Evolutionary conservation across 2,797 vertebrate genomes (phyloP).

Genomic region (Falco cherrug): DNA sequence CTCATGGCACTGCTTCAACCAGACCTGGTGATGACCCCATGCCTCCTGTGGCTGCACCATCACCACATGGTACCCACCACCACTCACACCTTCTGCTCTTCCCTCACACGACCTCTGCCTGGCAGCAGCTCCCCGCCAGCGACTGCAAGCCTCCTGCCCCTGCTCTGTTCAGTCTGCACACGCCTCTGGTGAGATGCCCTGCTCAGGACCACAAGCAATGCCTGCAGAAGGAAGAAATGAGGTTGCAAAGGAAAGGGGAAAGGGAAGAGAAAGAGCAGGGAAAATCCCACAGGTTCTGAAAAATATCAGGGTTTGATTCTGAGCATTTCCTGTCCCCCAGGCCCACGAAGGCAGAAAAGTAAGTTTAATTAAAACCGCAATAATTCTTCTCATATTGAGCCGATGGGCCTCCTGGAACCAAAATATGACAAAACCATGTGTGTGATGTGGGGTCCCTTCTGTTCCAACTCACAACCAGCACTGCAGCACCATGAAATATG

Average conservation of each 20-base stretch:
- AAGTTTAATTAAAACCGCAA: slow-evolving; percentile 55
- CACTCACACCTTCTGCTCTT: not conserved
- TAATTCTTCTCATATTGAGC: not conserved
- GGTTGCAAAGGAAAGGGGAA: not conserved
- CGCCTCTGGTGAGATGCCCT: not conserved
- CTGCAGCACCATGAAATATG: accelerated
- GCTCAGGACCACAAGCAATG: not conserved
- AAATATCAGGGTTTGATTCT: not conserved
- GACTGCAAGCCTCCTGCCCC: not conserved
- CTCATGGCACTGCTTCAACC: not conserved
- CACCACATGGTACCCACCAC: not conserved
- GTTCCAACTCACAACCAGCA: not conserved
- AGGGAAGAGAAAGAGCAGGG: not conserved
- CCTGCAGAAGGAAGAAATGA: not conserved
- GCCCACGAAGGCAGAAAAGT: not conserved
- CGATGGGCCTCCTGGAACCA: not conserved
- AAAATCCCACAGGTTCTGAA: not conserved
- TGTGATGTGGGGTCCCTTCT: not conserved
- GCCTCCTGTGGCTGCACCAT: not conserved
- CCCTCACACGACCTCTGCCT: not conserved
- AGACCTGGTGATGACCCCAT: not conserved
- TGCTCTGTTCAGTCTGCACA: not conserved
- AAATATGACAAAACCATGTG: not conserved
- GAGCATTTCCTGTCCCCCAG: not conserved
- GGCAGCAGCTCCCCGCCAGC: not conserved